Evolutionary conservation across 1,140 invertebrate species (phyloP), one percentile per base, ranked within the genome.

Genomic region (Diabrotica undecimpunctata): DNA sequence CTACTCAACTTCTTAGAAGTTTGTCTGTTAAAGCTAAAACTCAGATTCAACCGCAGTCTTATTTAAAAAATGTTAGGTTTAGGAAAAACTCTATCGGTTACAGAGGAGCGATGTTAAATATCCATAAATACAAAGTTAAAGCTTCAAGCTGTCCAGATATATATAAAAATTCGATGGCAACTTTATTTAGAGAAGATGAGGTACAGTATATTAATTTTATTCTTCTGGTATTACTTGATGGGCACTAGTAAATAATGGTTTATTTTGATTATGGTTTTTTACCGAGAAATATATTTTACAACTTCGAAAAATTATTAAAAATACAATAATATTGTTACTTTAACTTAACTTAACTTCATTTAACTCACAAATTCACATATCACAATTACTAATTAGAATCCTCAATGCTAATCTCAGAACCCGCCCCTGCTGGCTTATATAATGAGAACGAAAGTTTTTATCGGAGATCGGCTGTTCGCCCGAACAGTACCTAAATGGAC

Each of bases 141-240:
- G 92, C 93, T 5, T 94, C 92, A 0, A 94, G 92, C 13, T 95
- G 92, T 79, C 93, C 93, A 0, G 88, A 95, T 79, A 94, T 96
- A 73, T 94, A 92, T 75, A 85, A 89, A 69, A 95, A 94, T 77
- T 94, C 92, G 0, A 93, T 94, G 86, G 90, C 89, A 5, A 92
- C 91, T 0, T 85, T 94, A n/a, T 86, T 87, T 36, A 87, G 89
- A 73, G 87, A 91, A 72, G 87, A 89, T 75, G 86, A 90, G 79
- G 88, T 57, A 46, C 41, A n/a, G 41, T 25, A 46, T 46, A 46
- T 4, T 46, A 2, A n/a, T 46, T 46, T 46, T 46, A 6, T 25
- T n/a, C 41, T 46, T 46, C 41, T 25, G 25, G 25, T 25, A 25
- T 25, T 25, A 25, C 25, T 25, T 25, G n/a, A 46, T 46, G 8